Conservation (phyloP, 2,113 vertebrate species). For the Ceyx margarethae region DNA sequence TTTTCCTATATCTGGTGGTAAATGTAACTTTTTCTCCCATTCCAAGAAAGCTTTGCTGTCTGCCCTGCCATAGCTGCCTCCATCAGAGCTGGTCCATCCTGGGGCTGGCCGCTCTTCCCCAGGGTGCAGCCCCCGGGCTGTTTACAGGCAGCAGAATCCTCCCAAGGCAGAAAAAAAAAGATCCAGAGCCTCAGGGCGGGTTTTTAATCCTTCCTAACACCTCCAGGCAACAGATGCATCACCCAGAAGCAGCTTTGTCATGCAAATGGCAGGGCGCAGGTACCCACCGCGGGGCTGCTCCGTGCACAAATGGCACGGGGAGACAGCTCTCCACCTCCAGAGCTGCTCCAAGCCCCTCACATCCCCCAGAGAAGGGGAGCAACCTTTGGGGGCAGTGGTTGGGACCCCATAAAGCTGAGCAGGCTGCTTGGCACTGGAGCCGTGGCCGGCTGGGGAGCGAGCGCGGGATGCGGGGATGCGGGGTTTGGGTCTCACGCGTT, state of each 20-base stretch:
- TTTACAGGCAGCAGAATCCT: not conserved
- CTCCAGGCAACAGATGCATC: conserved; percentile 55
- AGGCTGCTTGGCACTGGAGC: not conserved
- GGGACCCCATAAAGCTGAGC: not conserved
- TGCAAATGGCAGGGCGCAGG: conserved; percentile 62
- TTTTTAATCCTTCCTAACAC: conserved; percentile 52
- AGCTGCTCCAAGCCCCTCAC: not conserved
- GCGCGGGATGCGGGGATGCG: not conserved
- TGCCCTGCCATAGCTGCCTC: rapidly evolving
- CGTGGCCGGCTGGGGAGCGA: not conserved
- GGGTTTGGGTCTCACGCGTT: conserved; percentile 43
- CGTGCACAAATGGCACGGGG: conserved; percentile 52
- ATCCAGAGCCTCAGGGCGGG: not conserved
- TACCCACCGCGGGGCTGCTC: not conserved
- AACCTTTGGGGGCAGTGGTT: not conserved
- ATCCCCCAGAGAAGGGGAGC: not conserved
- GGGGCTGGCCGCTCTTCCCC: not conserved
- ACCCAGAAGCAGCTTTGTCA: conserved; percentile 64
- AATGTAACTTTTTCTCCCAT: not conserved
- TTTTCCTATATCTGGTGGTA: rapidly evolving
- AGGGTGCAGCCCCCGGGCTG: not conserved
- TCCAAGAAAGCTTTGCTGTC: not conserved
- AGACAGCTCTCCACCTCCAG: not conserved
- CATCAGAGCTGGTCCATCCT: not conserved
- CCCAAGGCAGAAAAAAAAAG: not conserved